Base-by-base conservation (phyloP, 2,888 invertebrate species). In the Pseudoips prasinana region DNA sequence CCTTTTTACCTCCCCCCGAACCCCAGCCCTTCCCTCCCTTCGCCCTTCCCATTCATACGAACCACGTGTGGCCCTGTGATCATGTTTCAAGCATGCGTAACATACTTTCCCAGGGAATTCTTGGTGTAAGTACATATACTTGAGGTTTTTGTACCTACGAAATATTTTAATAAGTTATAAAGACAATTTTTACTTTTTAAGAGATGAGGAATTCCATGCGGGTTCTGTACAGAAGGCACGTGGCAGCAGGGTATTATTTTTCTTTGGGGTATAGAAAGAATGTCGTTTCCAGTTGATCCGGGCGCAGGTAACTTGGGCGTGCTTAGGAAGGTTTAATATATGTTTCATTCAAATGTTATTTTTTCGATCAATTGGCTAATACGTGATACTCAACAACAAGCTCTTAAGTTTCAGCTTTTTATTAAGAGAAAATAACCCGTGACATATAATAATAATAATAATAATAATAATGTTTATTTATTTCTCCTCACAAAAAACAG, bases 21-120 rank as follows among this genome's bases (percentile, higher is more conserved):
- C 51, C 47, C 48, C 55, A 48, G 60, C 62, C 62, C 63, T 58
- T 58, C 53, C 60, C 54, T 57, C 40, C 60, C 68, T 55, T 48
- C 58, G 56, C 62, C 73, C 70, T 66, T 54, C 66, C 72, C 73
- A 67, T 68, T 73, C 73, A 73, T 67, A 56, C 58, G 47, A 60
- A 71, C 68, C 86, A 85, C 86, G 86, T 86, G 87, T 87, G 86
- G 79, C 70, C 76, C 36, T 46, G 39, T 65, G 68, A 73, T 79
- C 77, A 64, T 63, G 72, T 79, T 83, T 68, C 78, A 58, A 73
- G 63, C 73, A 77, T 76, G 77, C 76, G 71, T 76, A 69, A 71
- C 73, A 77, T 73, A 77, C 73, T 80, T 82, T 81, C 81, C 78
- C 81, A 78, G 65, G 72, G 66, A 61, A 62, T 58, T 63, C 68